Evolutionary conservation across 2,113 vertebrate genomes (phyloP).

Genomic region (Scytalopus superciliaris): DNA sequence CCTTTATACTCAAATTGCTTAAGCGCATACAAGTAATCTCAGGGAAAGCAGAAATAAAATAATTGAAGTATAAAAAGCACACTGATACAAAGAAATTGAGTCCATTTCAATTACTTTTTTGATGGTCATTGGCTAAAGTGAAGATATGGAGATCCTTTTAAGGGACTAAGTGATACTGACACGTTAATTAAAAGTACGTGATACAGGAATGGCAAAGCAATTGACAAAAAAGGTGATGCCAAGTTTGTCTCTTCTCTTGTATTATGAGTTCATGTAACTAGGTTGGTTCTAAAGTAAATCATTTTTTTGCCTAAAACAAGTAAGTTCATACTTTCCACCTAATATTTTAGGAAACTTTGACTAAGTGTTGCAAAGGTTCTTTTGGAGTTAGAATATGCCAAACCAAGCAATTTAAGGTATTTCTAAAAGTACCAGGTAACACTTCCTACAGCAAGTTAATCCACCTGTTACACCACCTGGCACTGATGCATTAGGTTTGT

Average conservation of each 20-base stretch:
- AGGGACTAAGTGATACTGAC: neutral
- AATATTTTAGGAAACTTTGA: neutral
- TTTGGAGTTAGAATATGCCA: neutral
- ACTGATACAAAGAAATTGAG: neutral
- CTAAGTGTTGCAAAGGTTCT: neutral
- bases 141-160: neutral
- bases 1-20: conserved; percentile 6
- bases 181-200: neutral
- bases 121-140: neutral
- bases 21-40: neutral
- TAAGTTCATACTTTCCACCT: neutral
- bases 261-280: neutral
- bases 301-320: neutral
- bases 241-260: neutral
- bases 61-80: neutral
- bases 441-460: neutral
- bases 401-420: neutral
- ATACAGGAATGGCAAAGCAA: neutral
- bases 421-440: neutral
- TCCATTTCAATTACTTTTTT: conserved; percentile 4
- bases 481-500: neutral
- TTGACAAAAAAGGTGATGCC: neutral
- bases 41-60: neutral
- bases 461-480: neutral
- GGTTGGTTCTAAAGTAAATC: neutral